Evolutionary conservation across 2,113 vertebrate genomes (phyloP), one percentile per base, ranked within the genome.

Genomic region (Ochotona curzoniae): DNA sequence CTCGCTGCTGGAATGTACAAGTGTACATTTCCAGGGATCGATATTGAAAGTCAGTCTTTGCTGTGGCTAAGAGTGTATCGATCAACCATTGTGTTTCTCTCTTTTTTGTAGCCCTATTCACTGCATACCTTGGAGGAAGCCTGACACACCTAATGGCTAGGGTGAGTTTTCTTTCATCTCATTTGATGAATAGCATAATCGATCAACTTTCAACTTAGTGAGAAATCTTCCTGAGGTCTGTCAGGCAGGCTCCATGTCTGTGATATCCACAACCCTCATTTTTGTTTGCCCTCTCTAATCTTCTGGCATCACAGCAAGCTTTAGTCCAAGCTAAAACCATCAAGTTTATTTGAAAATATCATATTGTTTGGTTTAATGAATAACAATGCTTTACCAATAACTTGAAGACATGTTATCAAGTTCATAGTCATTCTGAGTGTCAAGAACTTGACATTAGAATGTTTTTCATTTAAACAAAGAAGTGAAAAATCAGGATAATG

Each of bases 61-160:
- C 30, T 28, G 30, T 73, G 63, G 67, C 51, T 89, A 32, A 54
- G 83, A 73, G 26, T 12, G 11, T 28, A 63, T 13, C 51, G 26
- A 75, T 35, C 57, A 70, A 88, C 8, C 4, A 13, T 38, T 89
- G 17, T 60, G 73, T 73, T 76, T 74, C 88, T 95, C 30, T 93
- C 49, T 5, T 60, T 78, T 57, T 20, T 57, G 23, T 80, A 99
- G 98, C 98, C 0, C 86, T 98, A 89, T 99, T 99, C 96, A 99
- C 98, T 54, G 99, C 99, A 63, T 99, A 99, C 94, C 97, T 99
- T 1, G 98, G 99, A 96, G 98, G 98, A 87, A 97, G 98, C 61
- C 96, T 99, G 83, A 82, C 97, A 32, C 98, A 98, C 63, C 79
- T 99, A 21, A 98, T 99, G 98, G 98, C 99, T 26, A 96, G 88